Percentiles rank a stretch among this genome's conserved stretches.
phyloP scores from a whole-genome alignment of 2,888 invertebrate species.

The Caenorhabditis becei region DNA sequence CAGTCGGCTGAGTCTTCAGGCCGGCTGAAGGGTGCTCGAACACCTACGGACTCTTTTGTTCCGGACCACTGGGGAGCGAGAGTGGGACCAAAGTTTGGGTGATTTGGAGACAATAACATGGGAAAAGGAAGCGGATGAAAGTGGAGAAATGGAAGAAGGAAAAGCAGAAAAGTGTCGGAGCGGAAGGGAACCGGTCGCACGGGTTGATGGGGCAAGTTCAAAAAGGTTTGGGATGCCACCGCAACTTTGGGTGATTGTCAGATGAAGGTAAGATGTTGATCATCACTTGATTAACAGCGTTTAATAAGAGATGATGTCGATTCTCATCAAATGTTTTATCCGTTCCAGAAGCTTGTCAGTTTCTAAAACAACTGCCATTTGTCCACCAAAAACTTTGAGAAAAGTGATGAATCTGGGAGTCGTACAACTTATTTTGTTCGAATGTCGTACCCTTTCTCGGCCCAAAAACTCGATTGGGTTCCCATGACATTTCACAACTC shows the following conservation, averaged over 20 bases:
- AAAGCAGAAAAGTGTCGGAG: conserved; percentile 21
- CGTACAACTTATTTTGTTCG: neutral
- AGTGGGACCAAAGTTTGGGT: conserved; percentile 42
- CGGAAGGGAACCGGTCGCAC: neutral
- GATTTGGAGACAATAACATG: conserved; percentile 14
- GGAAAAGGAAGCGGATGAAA: no score
- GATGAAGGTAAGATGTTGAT: no score
- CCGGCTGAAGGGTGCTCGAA: conserved; percentile 57
- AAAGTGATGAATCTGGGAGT: neutral
- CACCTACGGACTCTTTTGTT: conserved; percentile 54
- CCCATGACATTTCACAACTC: conserved; percentile 35
- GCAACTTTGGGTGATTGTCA: no score
- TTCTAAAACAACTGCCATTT: no score
- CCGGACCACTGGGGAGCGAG: conserved; percentile 2
- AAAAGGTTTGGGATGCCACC: neutral
- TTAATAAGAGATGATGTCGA: no score
- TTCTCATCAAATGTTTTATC: no score
- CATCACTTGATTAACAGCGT: no score
- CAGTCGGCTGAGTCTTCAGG: conserved; percentile 30
- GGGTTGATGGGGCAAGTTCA: neutral
- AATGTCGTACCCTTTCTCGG: neutral
- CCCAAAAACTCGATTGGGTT: conserved; percentile 16
- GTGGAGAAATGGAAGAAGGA: conserved; percentile 9
- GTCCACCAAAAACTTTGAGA: neutral
- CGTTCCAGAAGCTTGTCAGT: no score